Evolutionary conservation across 2,888 invertebrate genomes (phyloP).

Genomic region (Smittia sp.): DNA sequence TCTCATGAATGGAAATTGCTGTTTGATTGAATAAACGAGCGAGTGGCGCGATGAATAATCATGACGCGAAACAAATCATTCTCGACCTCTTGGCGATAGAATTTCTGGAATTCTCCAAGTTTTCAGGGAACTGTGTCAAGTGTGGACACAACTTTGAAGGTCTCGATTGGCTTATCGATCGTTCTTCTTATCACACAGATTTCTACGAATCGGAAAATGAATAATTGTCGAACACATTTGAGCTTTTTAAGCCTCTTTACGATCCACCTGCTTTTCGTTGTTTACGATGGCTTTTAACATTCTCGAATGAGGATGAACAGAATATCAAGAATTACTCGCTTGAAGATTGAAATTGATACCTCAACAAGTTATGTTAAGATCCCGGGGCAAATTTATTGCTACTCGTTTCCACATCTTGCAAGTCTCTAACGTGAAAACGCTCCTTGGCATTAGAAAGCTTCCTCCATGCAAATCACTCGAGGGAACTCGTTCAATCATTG

Average conservation of each 20-base stretch:
- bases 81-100: not conserved
- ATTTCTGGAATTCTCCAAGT: too few species aligned
- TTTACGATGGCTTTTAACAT: not conserved
- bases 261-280: not conserved
- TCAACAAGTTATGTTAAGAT: not conserved
- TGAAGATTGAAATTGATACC: not conserved
- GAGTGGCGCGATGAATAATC: not conserved
- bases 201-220: not conserved
- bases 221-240: not conserved
- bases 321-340: not conserved
- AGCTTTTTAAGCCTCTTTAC: too few species aligned
- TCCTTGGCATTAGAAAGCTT: too few species aligned
- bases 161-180: too few species aligned
- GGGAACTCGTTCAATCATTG: too few species aligned
- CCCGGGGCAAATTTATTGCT: not conserved
- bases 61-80: not conserved
- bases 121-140: too few species aligned
- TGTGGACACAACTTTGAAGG: too few species aligned
- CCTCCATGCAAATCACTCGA: too few species aligned
- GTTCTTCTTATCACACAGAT: too few species aligned
- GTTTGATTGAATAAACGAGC: conserved; percentile 11
- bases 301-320: not conserved
- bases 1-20: conserved; percentile 14
- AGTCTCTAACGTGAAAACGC: too few species aligned
- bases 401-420: too few species aligned